Conservation (phyloP, 2,113 vertebrate genomes). For the Plectropomus leopardus region DNA sequence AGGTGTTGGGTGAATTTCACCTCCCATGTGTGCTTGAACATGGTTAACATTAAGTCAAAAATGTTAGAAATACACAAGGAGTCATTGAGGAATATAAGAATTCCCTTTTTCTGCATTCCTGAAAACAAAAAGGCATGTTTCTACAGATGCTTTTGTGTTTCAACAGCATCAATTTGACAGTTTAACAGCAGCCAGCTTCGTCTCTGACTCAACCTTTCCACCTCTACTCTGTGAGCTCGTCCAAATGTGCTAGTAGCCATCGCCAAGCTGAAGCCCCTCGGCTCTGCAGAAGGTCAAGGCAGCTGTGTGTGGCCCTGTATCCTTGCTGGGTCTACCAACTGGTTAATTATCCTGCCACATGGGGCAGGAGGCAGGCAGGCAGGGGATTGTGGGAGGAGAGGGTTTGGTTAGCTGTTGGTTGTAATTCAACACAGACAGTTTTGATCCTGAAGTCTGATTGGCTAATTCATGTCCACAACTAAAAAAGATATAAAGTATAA, state of each 20-base stretch:
- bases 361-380: constrained; percentile 3
- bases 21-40: constrained; percentile 16
- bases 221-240: constrained; percentile 66
- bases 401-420: constrained; percentile 65
- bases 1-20: constrained; percentile 46
- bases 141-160: constrained; percentile 46
- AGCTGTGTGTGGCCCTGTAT: constrained; percentile 77
- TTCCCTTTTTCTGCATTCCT: constrained; percentile 15
- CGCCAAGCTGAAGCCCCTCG: constrained; percentile 31
- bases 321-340: constrained; percentile 59
- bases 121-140: constrained; percentile 25
- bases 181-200: constrained; percentile 46
- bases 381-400: constrained; percentile 36
- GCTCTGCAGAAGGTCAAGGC: constrained; percentile 55
- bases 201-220: constrained; percentile 72
- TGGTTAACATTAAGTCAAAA: constrained; percentile 8
- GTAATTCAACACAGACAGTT: constrained; percentile 16
- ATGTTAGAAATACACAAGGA: constrained; percentile 38
- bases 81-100: constrained; percentile 33
- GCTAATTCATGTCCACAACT: background rate
- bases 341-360: constrained; percentile 82
- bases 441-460: constrained; percentile 23
- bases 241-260: constrained; percentile 37
- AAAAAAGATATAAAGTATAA: constrained; percentile 6
- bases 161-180: constrained; percentile 37